Evolutionary conservation across 2,797 vertebrate genomes (phyloP), one percentile per base, ranked within the genome.

Genomic region (Falco novaeseelandiae): DNA sequence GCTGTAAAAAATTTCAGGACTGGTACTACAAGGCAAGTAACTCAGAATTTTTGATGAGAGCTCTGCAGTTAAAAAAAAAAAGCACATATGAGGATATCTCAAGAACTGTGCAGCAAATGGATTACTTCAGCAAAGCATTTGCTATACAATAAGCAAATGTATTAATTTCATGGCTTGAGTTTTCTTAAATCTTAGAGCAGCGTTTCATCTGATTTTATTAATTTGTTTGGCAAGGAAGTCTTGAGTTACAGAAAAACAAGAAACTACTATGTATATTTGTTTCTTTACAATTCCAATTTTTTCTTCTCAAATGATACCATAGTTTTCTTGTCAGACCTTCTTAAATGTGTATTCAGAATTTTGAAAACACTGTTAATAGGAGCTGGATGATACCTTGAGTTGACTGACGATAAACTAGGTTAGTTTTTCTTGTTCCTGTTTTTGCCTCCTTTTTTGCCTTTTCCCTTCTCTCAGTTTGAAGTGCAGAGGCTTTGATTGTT

Each of bases 11-110:
- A 96, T 99, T 99, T 98, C 97, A 99, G 72, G 99, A 99, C 97
- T 99, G 99, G 99, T 99, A 99, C 98, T 99, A 98, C 96, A 99
- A 99, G 99, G 99, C 99, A 97, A 96, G 98, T 96, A 94, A 89
- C 83, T 92, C 51, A 77, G 94, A 90, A 76, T 96, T 96, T 97
- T 97, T 94, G 94, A 95, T 36, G 19, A 95, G 89, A 90, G 89
- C 71, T 95, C 94, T 93, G 51, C 87, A 95, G 57, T 94, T 95
- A 84, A 92, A 86, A 93, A 78, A 93, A 93, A 95, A 95, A 90
- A 83, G 77, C 95, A 83, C 71, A 78, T 93, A 59, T 61, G 95
- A 97, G 95, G 90, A 83, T 97, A 89, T 96, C 94, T 94, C 81
- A 65, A 96, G 96, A 58, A 94, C 83, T 94, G 94, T 97, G 92